A percentile compares a stretch with the other conserved stretches of the same genome.
These are phyloP conservation scores for Dendrolimus punctatus DNA, from an alignment of 1,140 invertebrate genomes.

Conservation along the genomic window DNA sequence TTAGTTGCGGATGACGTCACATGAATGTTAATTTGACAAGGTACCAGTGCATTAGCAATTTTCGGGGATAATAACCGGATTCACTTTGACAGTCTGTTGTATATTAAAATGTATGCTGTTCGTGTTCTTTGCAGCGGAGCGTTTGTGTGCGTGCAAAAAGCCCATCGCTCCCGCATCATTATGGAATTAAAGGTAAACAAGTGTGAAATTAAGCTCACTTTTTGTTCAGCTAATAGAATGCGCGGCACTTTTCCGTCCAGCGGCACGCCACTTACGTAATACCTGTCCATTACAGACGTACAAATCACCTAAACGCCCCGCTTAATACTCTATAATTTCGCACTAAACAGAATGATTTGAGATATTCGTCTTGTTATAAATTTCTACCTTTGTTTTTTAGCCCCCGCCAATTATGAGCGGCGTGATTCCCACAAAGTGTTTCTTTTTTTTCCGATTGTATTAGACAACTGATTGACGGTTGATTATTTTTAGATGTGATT, in stretches of 20 bases:
- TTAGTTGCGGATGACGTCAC: no score
- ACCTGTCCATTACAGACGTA: slow-evolving; percentile 45
- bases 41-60: no score
- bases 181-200: slow-evolving; percentile 65
- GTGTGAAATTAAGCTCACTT: slow-evolving; percentile 67
- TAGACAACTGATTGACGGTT: slow-evolving; percentile 59
- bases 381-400: slow-evolving; percentile 65
- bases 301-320: slow-evolving; percentile 57
- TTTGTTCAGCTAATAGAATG: slow-evolving; percentile 63
- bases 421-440: slow-evolving; percentile 49
- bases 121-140: background rate
- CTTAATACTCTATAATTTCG: slow-evolving; percentile 67
- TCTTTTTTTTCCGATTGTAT: slow-evolving; percentile 50
- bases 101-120: background rate
- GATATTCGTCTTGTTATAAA: slow-evolving; percentile 63
- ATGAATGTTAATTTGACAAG: no score
- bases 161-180: slow-evolving; percentile 47
- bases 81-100: no score
- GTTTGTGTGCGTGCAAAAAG: slow-evolving; percentile 44
- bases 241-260: slow-evolving; percentile 39
- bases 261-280: slow-evolving; percentile 50
- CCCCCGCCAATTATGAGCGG: slow-evolving; percentile 48
- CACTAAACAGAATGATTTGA: slow-evolving; percentile 65
- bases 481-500: slow-evolving; percentile 59
- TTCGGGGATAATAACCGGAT: no score